Percentiles rank a stretch among this genome's conserved stretches.
Conservation (phyloP, 2,797 vertebrate genomes). For the Rhyacichthys aspro region DNA sequence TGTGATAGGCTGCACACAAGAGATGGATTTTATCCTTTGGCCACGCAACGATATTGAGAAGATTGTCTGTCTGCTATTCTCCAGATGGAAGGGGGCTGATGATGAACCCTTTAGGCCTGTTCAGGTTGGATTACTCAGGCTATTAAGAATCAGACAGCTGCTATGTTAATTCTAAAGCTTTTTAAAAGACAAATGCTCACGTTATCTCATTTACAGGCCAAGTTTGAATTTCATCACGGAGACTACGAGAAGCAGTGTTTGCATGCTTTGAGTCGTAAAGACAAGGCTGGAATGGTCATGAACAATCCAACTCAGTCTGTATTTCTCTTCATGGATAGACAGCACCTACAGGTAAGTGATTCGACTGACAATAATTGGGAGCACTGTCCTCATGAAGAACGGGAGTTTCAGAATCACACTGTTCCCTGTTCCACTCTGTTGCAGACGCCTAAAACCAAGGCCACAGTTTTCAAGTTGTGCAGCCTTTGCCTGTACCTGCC, state of each 20-base stretch:
- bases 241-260: slow-evolving; percentile 99
- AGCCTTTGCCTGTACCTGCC: slow-evolving; percentile 99
- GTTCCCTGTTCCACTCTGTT: slow-evolving; percentile 27
- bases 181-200: background rate
- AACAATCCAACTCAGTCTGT: slow-evolving; percentile 99
- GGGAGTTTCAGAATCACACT: background rate
- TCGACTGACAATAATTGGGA: background rate
- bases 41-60: slow-evolving; percentile 99
- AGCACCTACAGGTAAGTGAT: slow-evolving; percentile 94
- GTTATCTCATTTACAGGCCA: slow-evolving; percentile 81
- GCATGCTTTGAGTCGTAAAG: slow-evolving; percentile 97
- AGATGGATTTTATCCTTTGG: slow-evolving; percentile 99
- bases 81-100: slow-evolving; percentile 98
- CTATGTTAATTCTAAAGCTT: background rate
- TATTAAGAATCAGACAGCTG: background rate
- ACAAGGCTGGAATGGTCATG: slow-evolving; percentile 99
- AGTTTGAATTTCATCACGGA: slow-evolving; percentile 99
- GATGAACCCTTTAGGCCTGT: slow-evolving; percentile 98
- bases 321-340: slow-evolving; percentile 99
- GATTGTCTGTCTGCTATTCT: slow-evolving; percentile 99
- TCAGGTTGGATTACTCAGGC: slow-evolving; percentile 82
- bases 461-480: slow-evolving; percentile 99
- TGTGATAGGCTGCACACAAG: slow-evolving; percentile 98
- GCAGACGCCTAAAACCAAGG: slow-evolving; percentile 99
- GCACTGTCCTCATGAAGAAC: too few species aligned